These are phyloP conservation scores for Eupithecia subfuscata DNA, from an alignment of 2,888 invertebrate species.

Conservation along the genomic window DNA sequence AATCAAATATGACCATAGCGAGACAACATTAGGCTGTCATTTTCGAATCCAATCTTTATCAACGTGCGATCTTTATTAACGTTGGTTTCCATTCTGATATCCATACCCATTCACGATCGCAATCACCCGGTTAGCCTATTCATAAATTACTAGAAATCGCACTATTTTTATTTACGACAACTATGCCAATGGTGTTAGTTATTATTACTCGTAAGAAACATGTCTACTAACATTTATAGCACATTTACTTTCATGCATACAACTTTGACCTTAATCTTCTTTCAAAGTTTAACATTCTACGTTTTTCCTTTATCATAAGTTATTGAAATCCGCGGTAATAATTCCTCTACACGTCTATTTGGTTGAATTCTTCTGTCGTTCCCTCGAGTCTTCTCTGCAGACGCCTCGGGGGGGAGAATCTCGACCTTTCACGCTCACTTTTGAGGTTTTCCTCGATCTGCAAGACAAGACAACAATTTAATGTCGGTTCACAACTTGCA, in stretches of 20 bases:
- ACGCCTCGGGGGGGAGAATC: constrained; percentile 76
- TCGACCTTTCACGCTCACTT: constrained; percentile 71
- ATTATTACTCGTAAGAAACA: neutral
- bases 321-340: constrained; percentile 17
- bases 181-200: constrained; percentile 5
- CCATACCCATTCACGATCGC: neutral
- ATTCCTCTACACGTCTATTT: constrained; percentile 38
- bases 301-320: constrained; percentile 21
- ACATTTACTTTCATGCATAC: constrained; percentile 4
- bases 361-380: constrained; percentile 76
- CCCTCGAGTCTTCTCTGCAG: constrained; percentile 78
- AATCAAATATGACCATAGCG: constrained; percentile 32
- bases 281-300: neutral
- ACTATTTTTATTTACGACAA: constrained; percentile 35
- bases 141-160: constrained; percentile 34
- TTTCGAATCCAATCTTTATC: neutral
- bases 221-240: constrained; percentile 14
- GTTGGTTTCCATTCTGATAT: neutral
- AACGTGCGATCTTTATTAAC: neutral
- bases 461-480: no score
- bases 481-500: no score
- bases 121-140: constrained; percentile 29
- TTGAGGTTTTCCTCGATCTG: constrained; percentile 73
- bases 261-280: constrained; percentile 1
- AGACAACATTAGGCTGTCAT: neutral